Conservation (phyloP, 2,113 vertebrate species). For the Rhinopomastus cyanomelas region DNA sequence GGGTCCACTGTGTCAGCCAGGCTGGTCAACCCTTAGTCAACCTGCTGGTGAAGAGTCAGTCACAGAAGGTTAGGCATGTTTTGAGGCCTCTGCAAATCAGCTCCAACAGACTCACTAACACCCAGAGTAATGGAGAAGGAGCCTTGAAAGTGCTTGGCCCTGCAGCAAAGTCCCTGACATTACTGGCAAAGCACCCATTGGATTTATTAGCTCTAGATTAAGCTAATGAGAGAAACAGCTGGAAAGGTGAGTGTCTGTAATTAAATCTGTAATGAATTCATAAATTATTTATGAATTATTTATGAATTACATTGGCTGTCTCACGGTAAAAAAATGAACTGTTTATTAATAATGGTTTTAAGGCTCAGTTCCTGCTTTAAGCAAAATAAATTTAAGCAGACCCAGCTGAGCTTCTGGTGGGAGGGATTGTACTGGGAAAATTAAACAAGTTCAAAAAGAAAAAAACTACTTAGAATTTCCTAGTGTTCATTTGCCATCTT, state of each 20-base stretch:
- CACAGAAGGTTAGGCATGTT: not conserved
- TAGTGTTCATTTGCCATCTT: not conserved
- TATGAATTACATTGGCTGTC: conserved; percentile 19
- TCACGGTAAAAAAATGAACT: conserved; percentile 60
- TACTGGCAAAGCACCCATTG: not conserved
- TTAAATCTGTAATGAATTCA: not conserved
- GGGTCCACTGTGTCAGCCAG: not conserved
- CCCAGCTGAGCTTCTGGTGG: conserved; percentile 14
- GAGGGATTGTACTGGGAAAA: not conserved
- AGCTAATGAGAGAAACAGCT: conserved; percentile 46
- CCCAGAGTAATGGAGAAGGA: not conserved
- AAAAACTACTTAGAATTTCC: not conserved
- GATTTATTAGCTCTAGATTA: not conserved
- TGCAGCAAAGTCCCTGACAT: not conserved
- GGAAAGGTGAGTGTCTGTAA: conserved; percentile 43
- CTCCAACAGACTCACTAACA: not conserved
- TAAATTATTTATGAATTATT: not conserved
- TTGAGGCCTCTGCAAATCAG: not conserved
- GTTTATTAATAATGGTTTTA: conserved; percentile 63
- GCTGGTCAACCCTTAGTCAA: not conserved
- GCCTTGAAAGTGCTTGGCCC: not conserved
- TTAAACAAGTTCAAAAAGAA: not conserved
- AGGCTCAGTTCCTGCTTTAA: conserved; percentile 54
- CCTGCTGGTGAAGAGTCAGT: not conserved
- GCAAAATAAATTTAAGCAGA: conserved; percentile 27